A percentile compares a stretch with the other conserved stretches of the same genome.
Conservation (phyloP, 2,888 invertebrate species). For the Dinocampus coccinellae region DNA sequence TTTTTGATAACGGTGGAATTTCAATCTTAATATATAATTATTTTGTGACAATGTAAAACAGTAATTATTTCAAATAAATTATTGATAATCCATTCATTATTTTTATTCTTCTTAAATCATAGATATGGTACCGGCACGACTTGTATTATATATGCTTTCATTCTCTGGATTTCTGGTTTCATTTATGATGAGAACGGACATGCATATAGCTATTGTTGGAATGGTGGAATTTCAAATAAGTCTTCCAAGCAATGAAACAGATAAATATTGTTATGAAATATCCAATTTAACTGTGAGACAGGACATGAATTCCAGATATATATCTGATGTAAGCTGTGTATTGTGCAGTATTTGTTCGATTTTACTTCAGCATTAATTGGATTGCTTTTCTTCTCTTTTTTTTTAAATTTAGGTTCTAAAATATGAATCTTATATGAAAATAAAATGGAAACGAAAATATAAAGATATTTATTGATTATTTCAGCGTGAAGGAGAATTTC, state of each 20-base stretch:
- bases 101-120: conserved; percentile 22
- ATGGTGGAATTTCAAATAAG: conserved; percentile 72
- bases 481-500: conserved; percentile 73
- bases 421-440: too few relatives aligned
- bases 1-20: neutral
- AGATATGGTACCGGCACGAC: conserved; percentile 77
- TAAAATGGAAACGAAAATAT: neutral
- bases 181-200: conserved; percentile 83
- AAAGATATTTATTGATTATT: neutral
- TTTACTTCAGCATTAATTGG: neutral
- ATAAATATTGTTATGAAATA: conserved; percentile 59
- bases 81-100: neutral
- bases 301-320: conserved; percentile 29
- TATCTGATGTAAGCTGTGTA: conserved; percentile 46
- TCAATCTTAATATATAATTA: neutral
- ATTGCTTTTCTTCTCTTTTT: too few relatives aligned
- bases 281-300: conserved; percentile 45
- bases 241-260: conserved; percentile 45
- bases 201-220: conserved; percentile 79
- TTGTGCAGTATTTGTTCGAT: neutral
- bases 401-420: too few relatives aligned
- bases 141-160: conserved; percentile 79
- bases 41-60: neutral
- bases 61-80: neutral
- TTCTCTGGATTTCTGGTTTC: conserved; percentile 81